Base-by-base conservation (phyloP, 2,888 invertebrate species). In the Pelosia muscerda region DNA sequence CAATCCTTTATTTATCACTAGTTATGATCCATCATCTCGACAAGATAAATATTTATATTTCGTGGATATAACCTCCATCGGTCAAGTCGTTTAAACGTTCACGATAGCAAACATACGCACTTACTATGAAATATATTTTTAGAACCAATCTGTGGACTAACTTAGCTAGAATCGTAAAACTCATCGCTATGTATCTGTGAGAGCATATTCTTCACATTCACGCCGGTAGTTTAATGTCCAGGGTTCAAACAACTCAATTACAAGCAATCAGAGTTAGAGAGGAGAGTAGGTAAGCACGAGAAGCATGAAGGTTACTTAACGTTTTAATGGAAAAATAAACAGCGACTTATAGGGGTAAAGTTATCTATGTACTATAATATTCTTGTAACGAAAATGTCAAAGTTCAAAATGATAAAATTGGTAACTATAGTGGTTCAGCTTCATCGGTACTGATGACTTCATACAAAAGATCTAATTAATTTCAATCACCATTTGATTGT, bases 401-500 rank as follows among this genome's bases (percentile, higher is more conserved):
- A 22, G 5, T 49, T 49, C 55, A 55, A 15, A 55, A 26, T 26
- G 15, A 15, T 55, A 55, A 15, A n/a, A 49, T n/a, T n/a, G 1
- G 28, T n/a, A 2, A n/a, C 22, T 31, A n/a, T 57, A 31, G 28
- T 57, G 10, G n/a, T 15, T n/a, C 28, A 57, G n/a, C 57, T 57
- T 63, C 60, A 63, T 57, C 68, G 65, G 66, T 64, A 64, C 55
- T 13, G 19, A 60, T 68, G 53, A 34, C 58, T 56, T 63, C 49
- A 63, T 58, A 62, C 42, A 57, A 59, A 38, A 49, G 56, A 73
- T 63, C 61, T 66, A 72, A 72, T 78, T 73, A 76, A 69, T 76
- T 73, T 68, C 25, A 68, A 68, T 67, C 22, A 69, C 57, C 62
- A 66, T 76, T 72, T 72, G 65, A 74, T 76, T 65, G 26, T 62